These are phyloP conservation scores for Gadopsis bispinosus DNA, from an alignment of 2,797 vertebrate species.

Conservation along the genomic window DNA sequence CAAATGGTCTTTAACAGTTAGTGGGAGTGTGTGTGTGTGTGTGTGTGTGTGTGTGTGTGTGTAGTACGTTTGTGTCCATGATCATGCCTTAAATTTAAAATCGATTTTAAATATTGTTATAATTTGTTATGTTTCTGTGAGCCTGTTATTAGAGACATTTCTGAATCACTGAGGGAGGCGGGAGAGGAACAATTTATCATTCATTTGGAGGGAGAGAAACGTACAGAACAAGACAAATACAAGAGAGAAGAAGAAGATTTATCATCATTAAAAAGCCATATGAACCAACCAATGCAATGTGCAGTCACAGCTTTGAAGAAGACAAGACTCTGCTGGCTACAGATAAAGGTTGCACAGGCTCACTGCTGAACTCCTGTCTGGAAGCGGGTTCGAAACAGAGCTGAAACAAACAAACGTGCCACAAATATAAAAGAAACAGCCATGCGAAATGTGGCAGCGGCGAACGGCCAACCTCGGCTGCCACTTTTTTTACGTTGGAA, in stretches of 20 bases:
- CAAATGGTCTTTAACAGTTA: conserved; percentile 2
- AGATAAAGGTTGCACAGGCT: not conserved
- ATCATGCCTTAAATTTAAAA: not conserved
- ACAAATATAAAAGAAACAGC: no score
- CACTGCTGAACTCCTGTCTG: not conserved
- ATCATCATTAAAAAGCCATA: not conserved
- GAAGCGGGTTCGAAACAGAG: no score
- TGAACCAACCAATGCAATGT: not conserved
- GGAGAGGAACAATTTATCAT: not conserved
- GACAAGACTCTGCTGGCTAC: no score
- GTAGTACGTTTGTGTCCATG: not conserved
- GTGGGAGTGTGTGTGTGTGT: conserved; percentile 21
- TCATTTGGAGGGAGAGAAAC: not conserved
- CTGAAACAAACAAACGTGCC: no score
- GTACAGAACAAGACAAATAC: not conserved
- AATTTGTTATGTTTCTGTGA: not conserved
- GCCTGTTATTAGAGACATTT: not conserved
- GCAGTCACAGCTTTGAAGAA: no score
- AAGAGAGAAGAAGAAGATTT: not conserved
- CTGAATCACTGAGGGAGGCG: not conserved
- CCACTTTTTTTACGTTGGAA: no score
- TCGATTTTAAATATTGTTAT: not conserved
- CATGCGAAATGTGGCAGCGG: no score
- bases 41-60: conserved; percentile 17
- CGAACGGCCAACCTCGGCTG: no score